Evolutionary conservation across 2,888 invertebrate species (phyloP).

Genomic region (Rhagonycha fulva): DNA sequence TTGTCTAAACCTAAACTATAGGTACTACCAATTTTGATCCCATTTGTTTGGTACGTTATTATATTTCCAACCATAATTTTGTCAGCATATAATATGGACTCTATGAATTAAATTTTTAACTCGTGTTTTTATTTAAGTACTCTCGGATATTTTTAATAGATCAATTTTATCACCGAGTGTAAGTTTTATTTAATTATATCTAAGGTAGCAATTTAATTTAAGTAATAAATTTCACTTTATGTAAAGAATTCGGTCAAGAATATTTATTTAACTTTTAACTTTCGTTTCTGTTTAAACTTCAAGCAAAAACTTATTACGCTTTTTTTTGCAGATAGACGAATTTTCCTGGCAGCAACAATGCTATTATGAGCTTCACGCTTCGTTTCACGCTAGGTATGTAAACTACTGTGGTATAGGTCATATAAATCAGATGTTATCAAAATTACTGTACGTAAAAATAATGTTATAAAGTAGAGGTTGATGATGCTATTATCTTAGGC

Average conservation of each 20-base stretch:
- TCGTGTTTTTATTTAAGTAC: no score
- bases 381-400: conserved; percentile 51
- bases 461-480: neutral
- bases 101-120: no score
- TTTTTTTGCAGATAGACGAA: conserved; percentile 24
- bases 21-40: no score
- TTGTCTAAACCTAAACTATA: no score
- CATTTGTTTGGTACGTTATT: neutral
- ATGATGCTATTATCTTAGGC: neutral
- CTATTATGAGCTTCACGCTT: conserved; percentile 54
- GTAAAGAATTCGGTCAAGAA: neutral
- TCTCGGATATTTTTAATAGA: neutral
- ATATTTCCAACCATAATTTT: neutral
- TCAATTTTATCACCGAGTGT: neutral
- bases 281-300: neutral
- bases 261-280: neutral
- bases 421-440: neutral
- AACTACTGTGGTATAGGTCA: neutral
- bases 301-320: neutral
- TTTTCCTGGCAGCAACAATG: conserved; percentile 37
- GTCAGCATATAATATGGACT: neutral
- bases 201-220: neutral
- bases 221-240: neutral
- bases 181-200: neutral
- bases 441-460: neutral